phyloP scores from a whole-genome alignment of 2,797 vertebrate species.

The Graptemys geographica region DNA sequence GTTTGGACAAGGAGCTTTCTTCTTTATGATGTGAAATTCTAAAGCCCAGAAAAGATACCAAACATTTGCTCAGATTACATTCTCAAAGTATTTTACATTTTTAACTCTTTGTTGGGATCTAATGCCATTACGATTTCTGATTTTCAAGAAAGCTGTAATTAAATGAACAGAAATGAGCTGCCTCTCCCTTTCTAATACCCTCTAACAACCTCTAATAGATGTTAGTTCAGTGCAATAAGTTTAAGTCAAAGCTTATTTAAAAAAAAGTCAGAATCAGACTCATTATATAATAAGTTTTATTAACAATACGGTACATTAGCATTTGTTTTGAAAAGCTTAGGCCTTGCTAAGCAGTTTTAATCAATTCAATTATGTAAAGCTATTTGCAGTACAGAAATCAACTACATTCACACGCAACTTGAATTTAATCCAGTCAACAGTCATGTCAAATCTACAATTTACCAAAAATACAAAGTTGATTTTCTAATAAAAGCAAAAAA shows the following conservation, averaged over 20 bases:
- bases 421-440: constrained; percentile 58
- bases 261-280: constrained; percentile 25
- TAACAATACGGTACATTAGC: constrained; percentile 72
- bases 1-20: not conserved
- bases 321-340: constrained; percentile 78
- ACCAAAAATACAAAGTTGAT: constrained; percentile 61
- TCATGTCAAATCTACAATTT: constrained; percentile 56
- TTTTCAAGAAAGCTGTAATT: not conserved
- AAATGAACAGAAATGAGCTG: not conserved
- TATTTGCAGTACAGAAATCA: constrained; percentile 66
- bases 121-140: not conserved
- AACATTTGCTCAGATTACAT: not conserved
- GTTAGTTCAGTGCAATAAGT: constrained; percentile 2
- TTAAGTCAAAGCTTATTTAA: constrained; percentile 22
- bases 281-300: constrained; percentile 72
- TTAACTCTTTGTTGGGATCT: not conserved
- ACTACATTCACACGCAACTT: constrained; percentile 68
- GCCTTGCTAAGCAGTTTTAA: constrained; percentile 67
- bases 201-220: not conserved
- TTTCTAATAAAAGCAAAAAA: constrained; percentile 62
- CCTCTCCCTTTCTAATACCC: not conserved
- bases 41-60: not conserved
- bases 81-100: not conserved
- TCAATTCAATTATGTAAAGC: constrained; percentile 63
- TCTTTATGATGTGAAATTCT: not conserved